These are phyloP conservation scores for Momotus momota DNA, from an alignment of 2,797 vertebrate genomes.

Conservation along the genomic window DNA sequence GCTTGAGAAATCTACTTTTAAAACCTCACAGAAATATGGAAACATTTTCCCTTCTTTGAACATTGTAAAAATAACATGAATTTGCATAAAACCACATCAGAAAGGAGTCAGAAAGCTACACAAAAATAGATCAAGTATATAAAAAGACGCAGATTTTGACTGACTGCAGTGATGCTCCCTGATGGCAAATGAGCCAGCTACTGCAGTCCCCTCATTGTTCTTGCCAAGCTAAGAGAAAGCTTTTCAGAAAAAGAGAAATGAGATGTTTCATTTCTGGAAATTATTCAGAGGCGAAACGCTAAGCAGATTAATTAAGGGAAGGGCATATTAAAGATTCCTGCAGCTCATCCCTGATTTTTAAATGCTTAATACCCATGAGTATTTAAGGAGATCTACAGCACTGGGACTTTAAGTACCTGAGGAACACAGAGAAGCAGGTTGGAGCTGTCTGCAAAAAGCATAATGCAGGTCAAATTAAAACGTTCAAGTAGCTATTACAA, in stretches of 20 bases:
- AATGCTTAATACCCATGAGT: neutral
- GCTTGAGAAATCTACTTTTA: neutral
- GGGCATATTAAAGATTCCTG: neutral
- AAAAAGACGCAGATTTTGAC: neutral
- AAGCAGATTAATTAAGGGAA: neutral
- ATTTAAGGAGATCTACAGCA: neutral
- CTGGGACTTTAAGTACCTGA: neutral
- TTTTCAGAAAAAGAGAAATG: neutral
- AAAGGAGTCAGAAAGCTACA: neutral
- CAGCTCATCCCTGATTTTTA: neutral
- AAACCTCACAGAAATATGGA: neutral
- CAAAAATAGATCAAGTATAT: neutral
- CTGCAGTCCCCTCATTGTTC: constrained; percentile 42
- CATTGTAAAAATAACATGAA: neutral
- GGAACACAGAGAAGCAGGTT: neutral
- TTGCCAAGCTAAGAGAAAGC: neutral
- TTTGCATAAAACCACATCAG: neutral
- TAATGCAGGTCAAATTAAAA: constrained; percentile 18
- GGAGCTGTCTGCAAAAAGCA: neutral
- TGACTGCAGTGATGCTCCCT: constrained; percentile 48
- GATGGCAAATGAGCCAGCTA: neutral
- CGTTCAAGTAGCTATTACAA: neutral
- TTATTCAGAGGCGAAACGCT: neutral
- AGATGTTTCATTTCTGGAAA: neutral
- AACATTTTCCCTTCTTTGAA: neutral